phyloP scores from a whole-genome alignment of 1,140 invertebrate species.

The Brachionus sp. region DNA sequence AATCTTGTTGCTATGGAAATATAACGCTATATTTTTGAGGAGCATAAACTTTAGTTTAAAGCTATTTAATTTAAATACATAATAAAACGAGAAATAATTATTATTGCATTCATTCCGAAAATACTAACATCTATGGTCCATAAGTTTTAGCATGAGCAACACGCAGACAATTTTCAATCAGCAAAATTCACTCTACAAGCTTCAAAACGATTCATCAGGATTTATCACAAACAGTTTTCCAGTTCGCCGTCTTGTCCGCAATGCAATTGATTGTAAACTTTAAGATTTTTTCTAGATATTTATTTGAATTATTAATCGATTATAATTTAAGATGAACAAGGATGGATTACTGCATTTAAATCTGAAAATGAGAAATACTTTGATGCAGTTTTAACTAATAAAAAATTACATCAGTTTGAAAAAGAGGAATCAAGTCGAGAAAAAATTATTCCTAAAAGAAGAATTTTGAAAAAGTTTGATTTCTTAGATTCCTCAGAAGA shows the following conservation, averaged over 20 bases:
- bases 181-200: constrained; percentile 10
- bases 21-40: too few relatives aligned
- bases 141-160: background rate
- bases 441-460: background rate
- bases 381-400: constrained; percentile 32
- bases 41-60: background rate
- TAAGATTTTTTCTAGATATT: background rate
- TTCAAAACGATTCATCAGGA: background rate
- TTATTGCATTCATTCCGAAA: background rate
- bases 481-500: constrained; percentile 49
- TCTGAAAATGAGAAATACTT: constrained; percentile 37
- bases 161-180: constrained; percentile 12
- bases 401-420: constrained; percentile 19
- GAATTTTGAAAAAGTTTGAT: constrained; percentile 11
- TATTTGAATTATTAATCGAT: background rate
- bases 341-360: constrained; percentile 34
- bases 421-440: background rate
- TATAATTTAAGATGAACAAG: constrained; percentile 32
- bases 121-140: background rate
- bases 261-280: background rate
- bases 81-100: background rate
- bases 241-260: background rate
- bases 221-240: constrained; percentile 39
- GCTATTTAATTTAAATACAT: background rate
- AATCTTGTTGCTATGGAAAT: too few relatives aligned